Evolutionary conservation across 1,140 invertebrate species (phyloP), one percentile per base, ranked within the genome.

Genomic region (Phymorhynchus buccinoides): DNA sequence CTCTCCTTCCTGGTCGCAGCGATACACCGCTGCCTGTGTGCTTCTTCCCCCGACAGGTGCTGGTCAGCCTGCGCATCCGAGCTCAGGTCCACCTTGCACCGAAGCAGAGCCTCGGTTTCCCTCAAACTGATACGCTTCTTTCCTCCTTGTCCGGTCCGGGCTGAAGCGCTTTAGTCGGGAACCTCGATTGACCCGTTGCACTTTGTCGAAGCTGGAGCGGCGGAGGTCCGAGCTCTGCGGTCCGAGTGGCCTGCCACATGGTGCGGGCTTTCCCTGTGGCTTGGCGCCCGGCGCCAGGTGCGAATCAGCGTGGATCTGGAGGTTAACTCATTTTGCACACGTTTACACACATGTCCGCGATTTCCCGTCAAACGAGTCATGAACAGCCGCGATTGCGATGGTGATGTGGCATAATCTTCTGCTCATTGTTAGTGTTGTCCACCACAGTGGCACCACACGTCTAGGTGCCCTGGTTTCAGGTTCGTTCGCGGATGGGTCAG

Each of bases 251-350:
- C n/a, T 62, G 30, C 39, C 71, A 81, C 35, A 66, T 84, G 16
- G 37, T 18, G 62, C 68, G 85, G 7, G 84, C 80, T 68, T 89
- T 89, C n/a, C 32, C 79, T 44, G 80, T 89, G n/a, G 89, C 44
- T 85, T 87, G 30, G 83, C 75, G 27, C 88, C 88, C n/a, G n/a
- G n/a, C 62, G 80, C 84, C 18, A 88, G 42, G 62, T 89, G 88
- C 56, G 88, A 82, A 32, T 83, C 44, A 22, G 83, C 86, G 84
- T 89, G 88, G 86, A 75, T 3, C 22, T 32, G 14, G 89, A 90
- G n/a, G 86, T 90, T 16, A 89, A 66, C 18, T 88, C 86, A 90
- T 79, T 44, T 87, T 85, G 44, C 89, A 90, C 2, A 87, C 68
- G 80, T 88, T 66, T n/a, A n/a, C n/a, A 82, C 89, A 90, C 9